Evolutionary conservation across 2,113 vertebrate species (phyloP).

Genomic region (Pelvicachromis taeniatus): DNA sequence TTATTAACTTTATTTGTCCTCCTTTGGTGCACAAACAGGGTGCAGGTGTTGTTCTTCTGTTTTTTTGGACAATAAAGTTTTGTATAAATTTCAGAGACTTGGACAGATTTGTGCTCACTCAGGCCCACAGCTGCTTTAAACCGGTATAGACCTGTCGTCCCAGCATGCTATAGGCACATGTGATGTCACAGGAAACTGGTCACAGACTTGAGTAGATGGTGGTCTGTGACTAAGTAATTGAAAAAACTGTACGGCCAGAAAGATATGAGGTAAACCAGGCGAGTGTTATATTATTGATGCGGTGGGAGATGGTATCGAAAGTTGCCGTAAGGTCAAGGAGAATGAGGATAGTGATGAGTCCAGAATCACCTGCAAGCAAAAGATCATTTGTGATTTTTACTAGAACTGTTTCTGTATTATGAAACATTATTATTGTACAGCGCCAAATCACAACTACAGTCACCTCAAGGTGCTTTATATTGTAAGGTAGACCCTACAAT

Average conservation of each 20-base stretch:
- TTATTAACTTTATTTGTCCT: neutral
- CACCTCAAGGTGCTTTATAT: no score
- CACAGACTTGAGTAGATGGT: neutral
- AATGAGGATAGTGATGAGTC: no score
- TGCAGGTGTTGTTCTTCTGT: neutral
- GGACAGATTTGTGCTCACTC: neutral
- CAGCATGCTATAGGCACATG: neutral
- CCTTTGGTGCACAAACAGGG: neutral
- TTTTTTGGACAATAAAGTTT: neutral
- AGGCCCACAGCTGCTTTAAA: neutral
- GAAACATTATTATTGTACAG: no score
- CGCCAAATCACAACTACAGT: no score
- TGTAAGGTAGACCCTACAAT: no score
- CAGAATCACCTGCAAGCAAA: no score
- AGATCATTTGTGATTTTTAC: no score
- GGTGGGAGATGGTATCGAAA: no score
- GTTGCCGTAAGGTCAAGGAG: no score
- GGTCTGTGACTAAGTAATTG: neutral
- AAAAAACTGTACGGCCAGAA: neutral
- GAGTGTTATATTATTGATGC: neutral
- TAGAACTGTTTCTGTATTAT: no score
- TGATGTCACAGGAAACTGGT: neutral
- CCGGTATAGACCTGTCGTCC: accelerated
- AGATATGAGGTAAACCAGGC: neutral
- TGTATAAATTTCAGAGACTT: neutral